These are phyloP conservation scores for Trichopoda pennipes DNA, from an alignment of 2,888 invertebrate species.

Conservation along the genomic window DNA sequence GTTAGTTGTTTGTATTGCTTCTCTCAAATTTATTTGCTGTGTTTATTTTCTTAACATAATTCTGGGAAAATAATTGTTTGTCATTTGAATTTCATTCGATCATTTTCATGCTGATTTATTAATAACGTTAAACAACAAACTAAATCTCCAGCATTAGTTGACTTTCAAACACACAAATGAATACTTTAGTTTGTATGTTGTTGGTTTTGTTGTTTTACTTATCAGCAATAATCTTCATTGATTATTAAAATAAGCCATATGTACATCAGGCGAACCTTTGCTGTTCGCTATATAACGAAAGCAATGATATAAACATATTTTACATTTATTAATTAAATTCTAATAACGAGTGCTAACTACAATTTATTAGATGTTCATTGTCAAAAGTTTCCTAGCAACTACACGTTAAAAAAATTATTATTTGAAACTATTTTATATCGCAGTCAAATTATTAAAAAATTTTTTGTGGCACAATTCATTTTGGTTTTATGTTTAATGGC, in stretches of 20 bases:
- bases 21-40: constrained; percentile 39
- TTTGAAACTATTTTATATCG: neutral
- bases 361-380: neutral
- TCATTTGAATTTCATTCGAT: constrained; percentile 42
- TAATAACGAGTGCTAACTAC: neutral
- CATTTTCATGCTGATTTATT: constrained; percentile 45
- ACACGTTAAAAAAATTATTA: neutral
- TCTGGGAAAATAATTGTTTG: constrained; percentile 54
- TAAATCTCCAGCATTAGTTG: constrained; percentile 14
- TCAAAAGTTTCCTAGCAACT: neutral
- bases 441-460: neutral
- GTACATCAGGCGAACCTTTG: neutral
- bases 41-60: constrained; percentile 36
- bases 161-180: constrained; percentile 22
- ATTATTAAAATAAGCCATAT: neutral
- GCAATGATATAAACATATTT: constrained; percentile 1
- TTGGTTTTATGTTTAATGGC: constrained; percentile 8
- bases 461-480: neutral
- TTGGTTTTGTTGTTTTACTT: no score
- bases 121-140: neutral
- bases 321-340: neutral
- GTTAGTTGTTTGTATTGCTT: constrained; percentile 8
- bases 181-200: constrained; percentile 21
- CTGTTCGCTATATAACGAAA: neutral
- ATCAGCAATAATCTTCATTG: neutral